Percentiles rank a stretch among this genome's conserved stretches.
These are phyloP conservation scores for Geotrupes spiniger DNA, from an alignment of 2,888 invertebrate genomes.

Conservation along the genomic window DNA sequence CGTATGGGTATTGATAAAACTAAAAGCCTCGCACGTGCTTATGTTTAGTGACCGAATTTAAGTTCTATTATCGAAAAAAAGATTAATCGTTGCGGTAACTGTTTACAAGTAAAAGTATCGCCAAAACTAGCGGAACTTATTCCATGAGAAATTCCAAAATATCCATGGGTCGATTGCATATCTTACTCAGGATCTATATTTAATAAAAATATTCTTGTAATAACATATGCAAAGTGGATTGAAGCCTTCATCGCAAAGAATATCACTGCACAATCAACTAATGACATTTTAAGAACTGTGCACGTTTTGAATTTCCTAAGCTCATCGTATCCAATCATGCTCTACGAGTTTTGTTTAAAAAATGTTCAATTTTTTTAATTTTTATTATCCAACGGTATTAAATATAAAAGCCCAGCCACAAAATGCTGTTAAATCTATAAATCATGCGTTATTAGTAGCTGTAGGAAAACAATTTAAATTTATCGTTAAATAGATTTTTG, in stretches of 20 bases:
- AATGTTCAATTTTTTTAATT: constrained; percentile 28
- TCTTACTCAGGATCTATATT: constrained; percentile 28
- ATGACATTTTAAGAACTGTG: constrained; percentile 17
- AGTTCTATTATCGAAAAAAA: too few relatives aligned
- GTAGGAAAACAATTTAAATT: too few relatives aligned
- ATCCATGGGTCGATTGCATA: constrained; percentile 31
- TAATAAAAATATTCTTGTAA: constrained; percentile 26
- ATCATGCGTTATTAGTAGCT: too few relatives aligned
- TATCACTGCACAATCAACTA: constrained; percentile 22
- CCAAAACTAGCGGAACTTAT: too few relatives aligned
- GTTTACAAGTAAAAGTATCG: too few relatives aligned
- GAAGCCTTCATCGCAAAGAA: constrained; percentile 27
- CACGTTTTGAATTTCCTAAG: constrained; percentile 33
- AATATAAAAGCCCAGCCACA: constrained; percentile 21
- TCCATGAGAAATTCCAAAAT: constrained; percentile 28
- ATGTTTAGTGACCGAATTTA: too few relatives aligned
- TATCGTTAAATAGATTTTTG: constrained; percentile 19
- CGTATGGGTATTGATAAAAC: too few relatives aligned
- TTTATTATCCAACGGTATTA: constrained; percentile 17
- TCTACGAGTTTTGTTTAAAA: constrained; percentile 29
- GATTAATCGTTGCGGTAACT: too few relatives aligned
- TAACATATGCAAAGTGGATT: constrained; percentile 22
- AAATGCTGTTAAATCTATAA: constrained; percentile 23
- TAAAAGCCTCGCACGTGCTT: too few relatives aligned
- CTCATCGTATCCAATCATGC: constrained; percentile 34